phyloP scores from a whole-genome alignment of 2,113 vertebrate species.

The Hyaena hyaena region DNA sequence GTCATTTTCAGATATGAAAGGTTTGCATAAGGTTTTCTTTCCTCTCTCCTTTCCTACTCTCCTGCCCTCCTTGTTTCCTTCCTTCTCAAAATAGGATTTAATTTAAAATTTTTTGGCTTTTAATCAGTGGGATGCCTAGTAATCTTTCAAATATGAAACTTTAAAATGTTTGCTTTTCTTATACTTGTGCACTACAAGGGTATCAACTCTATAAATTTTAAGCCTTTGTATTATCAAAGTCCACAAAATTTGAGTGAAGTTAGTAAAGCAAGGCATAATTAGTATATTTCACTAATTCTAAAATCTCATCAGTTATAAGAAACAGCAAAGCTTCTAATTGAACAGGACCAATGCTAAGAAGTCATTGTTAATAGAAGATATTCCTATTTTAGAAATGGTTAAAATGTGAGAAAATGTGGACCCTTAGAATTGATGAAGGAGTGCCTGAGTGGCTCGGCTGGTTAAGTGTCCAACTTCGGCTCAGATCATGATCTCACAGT shows the following conservation, averaged over 20 bases:
- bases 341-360: not conserved
- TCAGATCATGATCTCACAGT: too few relatives aligned
- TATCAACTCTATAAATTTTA: not conserved
- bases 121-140: not conserved
- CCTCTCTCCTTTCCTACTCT: not conserved
- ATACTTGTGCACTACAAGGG: not conserved
- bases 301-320: not conserved
- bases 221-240: not conserved
- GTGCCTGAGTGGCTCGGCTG: too few relatives aligned
- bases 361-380: not conserved
- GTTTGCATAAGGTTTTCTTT: not conserved
- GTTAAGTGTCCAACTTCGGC: too few relatives aligned
- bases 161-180: not conserved
- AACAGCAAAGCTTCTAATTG: not conserved
- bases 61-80: not conserved
- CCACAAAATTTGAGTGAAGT: not conserved
- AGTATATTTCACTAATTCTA: not conserved
- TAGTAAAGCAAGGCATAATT: not conserved
- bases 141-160: not conserved
- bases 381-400: not conserved
- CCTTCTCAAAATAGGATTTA: not conserved
- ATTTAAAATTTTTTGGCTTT: not conserved
- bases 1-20: not conserved
- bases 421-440: not conserved
- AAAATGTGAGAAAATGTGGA: not conserved